Evolutionary conservation across 1,140 invertebrate genomes (phyloP).

Genomic region (Ceratina japonica): DNA sequence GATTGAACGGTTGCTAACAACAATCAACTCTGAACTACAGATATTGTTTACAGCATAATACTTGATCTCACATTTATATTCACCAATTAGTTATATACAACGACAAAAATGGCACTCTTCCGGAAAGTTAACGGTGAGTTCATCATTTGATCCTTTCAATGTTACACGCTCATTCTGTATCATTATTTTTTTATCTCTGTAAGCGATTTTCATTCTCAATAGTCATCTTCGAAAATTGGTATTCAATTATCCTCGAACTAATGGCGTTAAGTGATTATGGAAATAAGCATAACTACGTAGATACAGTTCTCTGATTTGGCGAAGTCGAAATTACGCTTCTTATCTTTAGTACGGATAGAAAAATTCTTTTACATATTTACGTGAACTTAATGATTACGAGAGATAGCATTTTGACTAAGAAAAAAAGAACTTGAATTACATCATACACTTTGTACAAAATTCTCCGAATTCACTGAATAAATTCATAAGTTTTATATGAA

Average conservation of each 20-base stretch:
- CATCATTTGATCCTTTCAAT: background rate
- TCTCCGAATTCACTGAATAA: too few species aligned
- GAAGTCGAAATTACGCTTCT: background rate
- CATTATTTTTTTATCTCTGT: too few species aligned
- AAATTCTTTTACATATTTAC: background rate
- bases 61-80: constrained; percentile 6
- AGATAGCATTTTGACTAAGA: background rate
- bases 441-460: background rate
- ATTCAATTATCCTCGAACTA: too few species aligned
- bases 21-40: background rate
- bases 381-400: background rate
- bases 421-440: background rate
- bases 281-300: too few species aligned
- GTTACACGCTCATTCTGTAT: background rate
- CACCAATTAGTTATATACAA: background rate
- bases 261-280: too few species aligned
- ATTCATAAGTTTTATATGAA: too few species aligned
- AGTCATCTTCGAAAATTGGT: too few species aligned
- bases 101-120: constrained; percentile 57
- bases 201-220: too few species aligned
- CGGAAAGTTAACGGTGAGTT: constrained; percentile 61
- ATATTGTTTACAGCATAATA: background rate
- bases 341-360: background rate
- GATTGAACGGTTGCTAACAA: background rate
- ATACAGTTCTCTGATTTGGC: too few species aligned